phyloP scores from a whole-genome alignment of 2,797 vertebrate species.

The Neostethus bicornis region DNA sequence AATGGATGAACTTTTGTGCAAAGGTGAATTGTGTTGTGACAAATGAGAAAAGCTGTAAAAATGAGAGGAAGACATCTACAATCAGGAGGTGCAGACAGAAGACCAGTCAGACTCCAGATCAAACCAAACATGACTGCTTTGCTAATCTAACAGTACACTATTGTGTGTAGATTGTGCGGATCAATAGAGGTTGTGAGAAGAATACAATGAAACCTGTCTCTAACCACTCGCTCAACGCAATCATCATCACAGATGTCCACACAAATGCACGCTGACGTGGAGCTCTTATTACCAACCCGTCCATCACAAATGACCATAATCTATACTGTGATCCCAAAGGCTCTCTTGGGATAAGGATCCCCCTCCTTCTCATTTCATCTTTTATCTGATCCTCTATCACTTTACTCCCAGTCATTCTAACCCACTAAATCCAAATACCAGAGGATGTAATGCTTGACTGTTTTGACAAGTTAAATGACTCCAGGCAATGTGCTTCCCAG shows the following conservation, averaged over 20 bases:
- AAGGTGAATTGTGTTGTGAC: neutral
- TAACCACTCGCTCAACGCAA: constrained; percentile 6
- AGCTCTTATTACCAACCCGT: constrained; percentile 57
- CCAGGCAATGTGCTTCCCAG: constrained; percentile 68
- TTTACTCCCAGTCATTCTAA: constrained; percentile 74
- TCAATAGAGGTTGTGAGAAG: constrained; percentile 52
- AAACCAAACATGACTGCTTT: constrained; percentile 15
- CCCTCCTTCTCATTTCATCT: constrained; percentile 60
- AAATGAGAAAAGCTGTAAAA: no score
- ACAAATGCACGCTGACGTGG: constrained; percentile 39
- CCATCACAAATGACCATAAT: constrained; percentile 72
- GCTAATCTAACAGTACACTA: constrained; percentile 15
- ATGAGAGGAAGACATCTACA: constrained; percentile 1
- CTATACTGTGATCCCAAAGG: constrained; percentile 61
- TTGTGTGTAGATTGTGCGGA: constrained; percentile 16
- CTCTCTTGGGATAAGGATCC: constrained; percentile 66
- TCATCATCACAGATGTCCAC: constrained; percentile 31
- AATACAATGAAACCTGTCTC: constrained; percentile 46
- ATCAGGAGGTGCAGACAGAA: constrained; percentile 22
- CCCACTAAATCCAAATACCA: constrained; percentile 67
- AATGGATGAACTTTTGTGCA: neutral
- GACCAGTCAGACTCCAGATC: constrained; percentile 21
- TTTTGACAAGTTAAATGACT: constrained; percentile 81
- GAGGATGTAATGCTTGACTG: constrained; percentile 65
- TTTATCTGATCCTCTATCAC: constrained; percentile 67